Evolutionary conservation across 23 tunicate species (phyloP).

Genomic region (Trididemnum miniatum): DNA sequence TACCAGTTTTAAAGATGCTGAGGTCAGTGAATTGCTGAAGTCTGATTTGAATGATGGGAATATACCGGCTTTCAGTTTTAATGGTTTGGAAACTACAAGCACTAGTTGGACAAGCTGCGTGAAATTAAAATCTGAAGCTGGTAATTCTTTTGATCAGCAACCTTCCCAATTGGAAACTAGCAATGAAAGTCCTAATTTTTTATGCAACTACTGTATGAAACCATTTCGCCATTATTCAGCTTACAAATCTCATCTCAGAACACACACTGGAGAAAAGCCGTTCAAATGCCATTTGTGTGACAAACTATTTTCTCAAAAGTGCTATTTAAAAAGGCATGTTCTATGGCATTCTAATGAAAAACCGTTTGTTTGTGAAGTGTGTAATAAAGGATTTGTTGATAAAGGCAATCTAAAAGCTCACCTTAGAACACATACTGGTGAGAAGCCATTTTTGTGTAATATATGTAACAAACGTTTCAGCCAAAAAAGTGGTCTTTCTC

Average conservation of each 20-base stretch:
- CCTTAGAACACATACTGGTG: background rate
- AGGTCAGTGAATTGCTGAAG: too few species aligned
- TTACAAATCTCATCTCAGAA: background rate
- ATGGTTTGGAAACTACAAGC: too few species aligned
- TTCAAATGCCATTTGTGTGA: constrained; percentile 17
- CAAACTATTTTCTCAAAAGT: background rate
- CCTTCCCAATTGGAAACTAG: too few species aligned
- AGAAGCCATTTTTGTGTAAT: background rate
- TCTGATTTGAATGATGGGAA: too few species aligned
- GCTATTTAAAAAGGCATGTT: background rate
- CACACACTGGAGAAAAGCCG: constrained; percentile 45
- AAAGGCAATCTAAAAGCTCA: background rate
- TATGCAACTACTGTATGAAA: background rate
- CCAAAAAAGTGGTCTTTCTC: background rate
- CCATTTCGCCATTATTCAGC: background rate
- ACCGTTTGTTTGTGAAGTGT: background rate
- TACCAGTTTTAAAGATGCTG: too few species aligned
- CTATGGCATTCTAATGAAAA: background rate
- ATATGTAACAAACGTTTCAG: background rate
- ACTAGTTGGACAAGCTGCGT: too few species aligned
- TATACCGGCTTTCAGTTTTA: too few species aligned
- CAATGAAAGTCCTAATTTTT: too few species aligned
- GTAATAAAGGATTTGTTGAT: background rate
- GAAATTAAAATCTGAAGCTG: too few species aligned
- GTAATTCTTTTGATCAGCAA: too few species aligned